These are phyloP conservation scores for Pogonocichla stellata DNA, from an alignment of 2,113 vertebrate species.

Conservation along the genomic window DNA sequence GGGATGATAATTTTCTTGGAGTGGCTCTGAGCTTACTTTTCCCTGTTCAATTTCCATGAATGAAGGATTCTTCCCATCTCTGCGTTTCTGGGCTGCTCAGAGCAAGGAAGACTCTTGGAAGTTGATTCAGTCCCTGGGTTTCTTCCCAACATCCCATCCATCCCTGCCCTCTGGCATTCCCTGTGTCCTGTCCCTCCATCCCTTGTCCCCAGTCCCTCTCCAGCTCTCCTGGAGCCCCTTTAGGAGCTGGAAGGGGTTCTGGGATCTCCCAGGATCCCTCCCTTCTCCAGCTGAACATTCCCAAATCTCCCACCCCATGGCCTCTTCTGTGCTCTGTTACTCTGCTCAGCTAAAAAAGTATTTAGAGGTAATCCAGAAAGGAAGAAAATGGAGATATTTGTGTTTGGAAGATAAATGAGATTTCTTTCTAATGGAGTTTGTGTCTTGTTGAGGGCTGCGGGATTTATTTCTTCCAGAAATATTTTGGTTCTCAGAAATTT, in stretches of 20 bases:
- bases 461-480: background rate
- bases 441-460: background rate
- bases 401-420: background rate
- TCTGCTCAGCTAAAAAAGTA: background rate
- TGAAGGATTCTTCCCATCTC: background rate
- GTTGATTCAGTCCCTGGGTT: fast-evolving
- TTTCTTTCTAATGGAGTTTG: background rate
- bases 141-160: background rate
- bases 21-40: background rate
- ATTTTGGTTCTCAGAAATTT: background rate
- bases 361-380: background rate
- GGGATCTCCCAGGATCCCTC: fast-evolving
- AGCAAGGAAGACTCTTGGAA: background rate
- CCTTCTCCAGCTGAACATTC: background rate
- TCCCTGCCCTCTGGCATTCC: background rate
- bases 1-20: background rate
- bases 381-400: background rate
- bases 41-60: background rate
- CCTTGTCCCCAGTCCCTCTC: background rate
- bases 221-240: background rate
- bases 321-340: background rate
- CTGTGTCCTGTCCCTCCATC: background rate
- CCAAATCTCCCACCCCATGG: background rate
- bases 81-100: background rate
- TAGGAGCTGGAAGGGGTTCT: fast-evolving